A percentile compares a stretch with the other conserved stretches of the same genome.
Evolutionary conservation across 1,140 invertebrate genomes (phyloP).

Genomic region (Papilio xuthus): DNA sequence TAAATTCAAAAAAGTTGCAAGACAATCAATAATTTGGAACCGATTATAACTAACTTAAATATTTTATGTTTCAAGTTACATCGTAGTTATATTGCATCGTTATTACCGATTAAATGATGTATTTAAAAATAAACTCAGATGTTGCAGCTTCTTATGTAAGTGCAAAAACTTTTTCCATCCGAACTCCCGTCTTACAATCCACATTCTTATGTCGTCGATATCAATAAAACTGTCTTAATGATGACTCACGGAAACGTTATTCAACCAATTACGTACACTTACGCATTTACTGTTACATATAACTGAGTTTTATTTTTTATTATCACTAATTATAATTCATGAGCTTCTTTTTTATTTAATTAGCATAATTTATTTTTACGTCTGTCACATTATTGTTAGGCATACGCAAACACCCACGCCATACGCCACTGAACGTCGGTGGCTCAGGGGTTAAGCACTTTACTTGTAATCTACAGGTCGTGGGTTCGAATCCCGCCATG

Average conservation of each 20-base stretch:
- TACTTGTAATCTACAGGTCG: too few relatives aligned
- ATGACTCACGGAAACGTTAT: constrained; percentile 33
- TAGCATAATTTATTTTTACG: not conserved
- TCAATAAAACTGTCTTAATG: constrained; percentile 19
- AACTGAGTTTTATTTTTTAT: not conserved
- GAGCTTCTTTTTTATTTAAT: not conserved
- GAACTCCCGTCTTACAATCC: not conserved
- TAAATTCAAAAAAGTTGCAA: too few relatives aligned
- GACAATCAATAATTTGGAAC: too few relatives aligned
- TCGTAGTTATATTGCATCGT: not conserved
- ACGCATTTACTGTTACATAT: constrained; percentile 23
- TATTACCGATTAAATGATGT: not conserved
- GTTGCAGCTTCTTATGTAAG: not conserved
- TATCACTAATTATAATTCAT: not conserved
- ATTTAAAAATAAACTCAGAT: constrained; percentile 1
- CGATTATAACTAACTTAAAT: too few relatives aligned
- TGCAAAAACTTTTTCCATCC: not conserved
- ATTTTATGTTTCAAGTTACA: too few relatives aligned
- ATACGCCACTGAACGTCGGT: too few relatives aligned
- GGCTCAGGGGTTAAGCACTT: too few relatives aligned
- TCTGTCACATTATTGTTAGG: not conserved
- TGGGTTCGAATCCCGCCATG: too few relatives aligned
- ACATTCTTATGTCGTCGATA: not conserved
- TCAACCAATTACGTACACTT: constrained; percentile 38
- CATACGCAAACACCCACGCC: too few relatives aligned